Evolutionary conservation across 37 sponge, comb jelly and placozoan genomes (phyloP).

Genomic region (Bolinopsis microptera): DNA sequence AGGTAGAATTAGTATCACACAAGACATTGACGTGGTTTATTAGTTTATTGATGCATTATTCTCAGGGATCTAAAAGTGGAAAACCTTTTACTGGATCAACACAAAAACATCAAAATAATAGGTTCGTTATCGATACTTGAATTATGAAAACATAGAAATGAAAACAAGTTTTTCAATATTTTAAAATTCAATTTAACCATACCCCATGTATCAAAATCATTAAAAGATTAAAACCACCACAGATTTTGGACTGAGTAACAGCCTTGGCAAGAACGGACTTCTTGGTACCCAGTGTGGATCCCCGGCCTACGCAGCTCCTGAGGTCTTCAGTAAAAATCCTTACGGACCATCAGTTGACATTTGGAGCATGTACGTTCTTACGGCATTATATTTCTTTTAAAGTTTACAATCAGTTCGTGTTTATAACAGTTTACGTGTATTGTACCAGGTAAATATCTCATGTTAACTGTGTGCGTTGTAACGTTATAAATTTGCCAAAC

Average conservation of each 20-base stretch:
- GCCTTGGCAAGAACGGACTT: conserved; percentile 70
- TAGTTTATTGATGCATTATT: background rate
- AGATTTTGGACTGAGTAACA: conserved; percentile 90
- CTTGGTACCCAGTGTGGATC: conserved; percentile 93
- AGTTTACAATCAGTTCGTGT: too few species aligned
- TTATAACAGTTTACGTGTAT: too few species aligned
- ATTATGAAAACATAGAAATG: too few species aligned
- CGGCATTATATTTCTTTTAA: too few species aligned
- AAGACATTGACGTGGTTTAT: too few species aligned
- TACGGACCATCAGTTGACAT: conserved; percentile 96
- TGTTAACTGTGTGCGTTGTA: background rate
- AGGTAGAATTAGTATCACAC: too few species aligned
- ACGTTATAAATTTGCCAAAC: too few species aligned
- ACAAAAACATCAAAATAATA: conserved; percentile 85
- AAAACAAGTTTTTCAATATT: too few species aligned
- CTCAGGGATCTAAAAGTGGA: conserved; percentile 93
- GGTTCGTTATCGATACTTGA: conserved; percentile 72
- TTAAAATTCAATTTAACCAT: too few species aligned
- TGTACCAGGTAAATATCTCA: too few species aligned
- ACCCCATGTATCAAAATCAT: too few species aligned
- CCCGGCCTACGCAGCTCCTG: conserved; percentile 99
- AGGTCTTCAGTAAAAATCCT: conserved; percentile 85
- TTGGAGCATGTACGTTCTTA: conserved; percentile 97
- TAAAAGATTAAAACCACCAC: too few species aligned
- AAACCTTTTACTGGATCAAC: conserved; percentile 84